Evolutionary conservation across 35 echinoderm and acorn worm genomes (phyloP).

Genomic region (Apostichopus californicus): DNA sequence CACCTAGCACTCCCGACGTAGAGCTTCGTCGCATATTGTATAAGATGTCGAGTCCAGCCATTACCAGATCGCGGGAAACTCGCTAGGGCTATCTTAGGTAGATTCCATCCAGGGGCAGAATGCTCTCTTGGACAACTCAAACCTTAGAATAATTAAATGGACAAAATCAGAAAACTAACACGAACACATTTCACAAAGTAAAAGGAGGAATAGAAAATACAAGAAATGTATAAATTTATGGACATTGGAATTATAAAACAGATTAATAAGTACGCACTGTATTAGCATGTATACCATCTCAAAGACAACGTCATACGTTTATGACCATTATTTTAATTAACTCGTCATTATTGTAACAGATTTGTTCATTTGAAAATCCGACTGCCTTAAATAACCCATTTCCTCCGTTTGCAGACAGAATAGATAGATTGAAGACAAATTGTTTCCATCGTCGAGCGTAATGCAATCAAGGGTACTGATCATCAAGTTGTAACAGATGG

Average conservation of each 20-base stretch:
- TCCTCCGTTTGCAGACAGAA: background rate
- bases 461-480: no score
- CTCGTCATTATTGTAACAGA: background rate
- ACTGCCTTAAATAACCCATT: background rate
- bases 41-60: conserved; percentile 23
- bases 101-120: background rate
- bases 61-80: conserved; percentile 48
- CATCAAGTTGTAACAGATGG: no score
- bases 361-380: background rate
- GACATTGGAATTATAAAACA: background rate
- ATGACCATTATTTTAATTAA: background rate
- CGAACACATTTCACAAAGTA: background rate
- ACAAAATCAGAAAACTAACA: background rate
- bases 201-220: background rate
- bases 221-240: background rate
- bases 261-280: background rate
- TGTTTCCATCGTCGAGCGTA: no score
- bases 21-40: conserved; percentile 39
- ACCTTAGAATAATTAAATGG: background rate
- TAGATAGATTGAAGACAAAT: no score
- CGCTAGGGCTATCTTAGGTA: conserved; percentile 37
- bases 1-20: conserved; percentile 18
- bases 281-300: background rate
- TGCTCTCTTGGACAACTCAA: conserved; percentile 29
- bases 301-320: background rate